These are phyloP conservation scores for Lucilia sericata DNA, from an alignment of 1,140 invertebrate species.

Conservation along the genomic window DNA sequence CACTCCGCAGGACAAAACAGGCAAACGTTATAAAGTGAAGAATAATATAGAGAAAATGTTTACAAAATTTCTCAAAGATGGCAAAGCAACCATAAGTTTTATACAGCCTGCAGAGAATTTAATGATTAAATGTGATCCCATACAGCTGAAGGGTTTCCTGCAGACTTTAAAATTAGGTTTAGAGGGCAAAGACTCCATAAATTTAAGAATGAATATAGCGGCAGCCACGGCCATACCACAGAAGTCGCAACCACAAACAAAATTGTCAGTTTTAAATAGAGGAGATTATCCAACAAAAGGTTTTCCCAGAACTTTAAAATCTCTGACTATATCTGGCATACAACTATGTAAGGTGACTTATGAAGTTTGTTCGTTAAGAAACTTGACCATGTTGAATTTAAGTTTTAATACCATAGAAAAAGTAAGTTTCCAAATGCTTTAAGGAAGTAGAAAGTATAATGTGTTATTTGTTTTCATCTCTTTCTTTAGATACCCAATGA, in stretches of 20 bases:
- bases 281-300: conserved; percentile 78
- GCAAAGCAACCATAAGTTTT: conserved; percentile 80
- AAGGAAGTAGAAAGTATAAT: background rate
- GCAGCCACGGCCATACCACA: conserved; percentile 68
- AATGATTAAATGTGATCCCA: conserved; percentile 75
- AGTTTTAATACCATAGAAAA: conserved; percentile 80
- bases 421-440: conserved; percentile 47
- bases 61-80: conserved; percentile 77
- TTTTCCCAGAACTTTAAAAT: conserved; percentile 71
- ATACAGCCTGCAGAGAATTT: conserved; percentile 78
- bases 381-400: conserved; percentile 79
- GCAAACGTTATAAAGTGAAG: conserved; percentile 77
- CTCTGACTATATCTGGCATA: conserved; percentile 70
- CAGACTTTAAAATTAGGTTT: conserved; percentile 74
- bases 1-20: conserved; percentile 74
- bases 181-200: conserved; percentile 72
- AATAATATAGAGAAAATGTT: conserved; percentile 76
- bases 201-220: conserved; percentile 70
- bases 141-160: conserved; percentile 78
- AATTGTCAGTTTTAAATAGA: conserved; percentile 72
- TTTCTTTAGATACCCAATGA: conserved; percentile 74
- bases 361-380: conserved; percentile 75
- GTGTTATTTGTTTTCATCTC: conserved; percentile 8
- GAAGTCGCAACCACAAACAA: conserved; percentile 69
- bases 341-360: conserved; percentile 75